Percentiles rank a stretch among this genome's conserved stretches.
Evolutionary conservation across 1,140 invertebrate species (phyloP).

Genomic region (Euwallacea fornicatus): DNA sequence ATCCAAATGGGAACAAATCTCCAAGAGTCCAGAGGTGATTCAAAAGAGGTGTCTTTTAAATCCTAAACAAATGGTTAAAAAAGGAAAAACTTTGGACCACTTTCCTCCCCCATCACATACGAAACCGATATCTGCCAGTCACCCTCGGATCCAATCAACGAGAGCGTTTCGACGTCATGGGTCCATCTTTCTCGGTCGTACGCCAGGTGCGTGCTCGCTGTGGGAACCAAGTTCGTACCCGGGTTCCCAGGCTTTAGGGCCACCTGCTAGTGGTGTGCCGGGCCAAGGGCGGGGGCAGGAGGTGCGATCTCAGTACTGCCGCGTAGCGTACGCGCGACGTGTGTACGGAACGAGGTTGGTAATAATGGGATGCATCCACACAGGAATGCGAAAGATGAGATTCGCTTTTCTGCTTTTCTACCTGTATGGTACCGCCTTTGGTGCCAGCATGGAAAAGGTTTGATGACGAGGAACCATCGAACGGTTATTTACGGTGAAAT

Average conservation of each 20-base stretch:
- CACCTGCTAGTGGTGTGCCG: slow-evolving; percentile 32
- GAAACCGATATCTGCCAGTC: slow-evolving; percentile 26
- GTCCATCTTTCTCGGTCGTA: slow-evolving; percentile 32
- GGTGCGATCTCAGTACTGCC: slow-evolving; percentile 1
- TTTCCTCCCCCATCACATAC: slow-evolving; percentile 4
- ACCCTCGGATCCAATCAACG: slow-evolving; percentile 21
- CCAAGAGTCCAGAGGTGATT: no score
- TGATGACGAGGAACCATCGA: not conserved
- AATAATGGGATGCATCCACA: not conserved
- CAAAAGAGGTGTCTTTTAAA: no score
- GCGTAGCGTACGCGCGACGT: slow-evolving; percentile 26
- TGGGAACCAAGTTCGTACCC: slow-evolving; percentile 33
- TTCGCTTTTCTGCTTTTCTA: not conserved
- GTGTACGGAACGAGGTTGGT: slow-evolving; percentile 14
- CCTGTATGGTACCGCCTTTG: not conserved
- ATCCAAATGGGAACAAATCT: no score
- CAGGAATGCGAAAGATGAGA: slow-evolving; percentile 10
- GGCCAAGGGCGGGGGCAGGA: not conserved
- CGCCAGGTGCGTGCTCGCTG: slow-evolving; percentile 39
- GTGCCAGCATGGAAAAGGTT: not conserved
- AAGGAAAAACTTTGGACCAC: not conserved
- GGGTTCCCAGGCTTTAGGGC: slow-evolving; percentile 32
- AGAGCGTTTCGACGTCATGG: slow-evolving; percentile 19
- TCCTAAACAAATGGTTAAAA: not conserved
- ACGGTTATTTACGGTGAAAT: no score